Conservation (phyloP, 1,140 invertebrate species). For the Drosophila pseudoobscura region DNA sequence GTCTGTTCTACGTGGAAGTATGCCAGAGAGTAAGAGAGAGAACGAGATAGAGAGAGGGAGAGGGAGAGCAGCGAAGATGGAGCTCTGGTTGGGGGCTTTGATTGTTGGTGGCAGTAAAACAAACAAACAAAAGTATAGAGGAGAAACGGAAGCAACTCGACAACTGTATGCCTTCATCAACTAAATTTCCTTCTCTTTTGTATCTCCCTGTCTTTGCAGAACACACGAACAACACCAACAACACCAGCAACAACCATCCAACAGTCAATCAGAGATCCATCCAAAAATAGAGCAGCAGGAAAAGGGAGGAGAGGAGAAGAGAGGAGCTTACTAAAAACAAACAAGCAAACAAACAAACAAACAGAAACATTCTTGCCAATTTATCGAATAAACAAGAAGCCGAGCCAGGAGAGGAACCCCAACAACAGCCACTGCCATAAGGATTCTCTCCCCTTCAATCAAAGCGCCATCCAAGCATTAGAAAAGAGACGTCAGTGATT, state of each 20-base stretch:
- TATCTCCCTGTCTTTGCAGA: neutral
- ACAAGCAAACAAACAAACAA: conserved; percentile 20
- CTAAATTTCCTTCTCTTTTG: neutral
- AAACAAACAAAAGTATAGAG: conserved; percentile 22
- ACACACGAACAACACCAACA: neutral
- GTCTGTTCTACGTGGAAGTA: conserved; percentile 29
- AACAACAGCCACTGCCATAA: neutral
- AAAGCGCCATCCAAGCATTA: conserved; percentile 28
- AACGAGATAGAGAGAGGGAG: neutral
- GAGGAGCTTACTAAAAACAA: conserved; percentile 32
- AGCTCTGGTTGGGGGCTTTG: neutral
- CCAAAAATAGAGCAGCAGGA: conserved; percentile 17
- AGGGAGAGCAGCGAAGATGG: neutral
- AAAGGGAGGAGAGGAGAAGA: conserved; percentile 11
- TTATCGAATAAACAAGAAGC: conserved; percentile 70
- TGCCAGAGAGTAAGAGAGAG: conserved; percentile 1
- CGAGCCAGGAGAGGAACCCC: conserved; percentile 53
- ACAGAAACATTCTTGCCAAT: conserved; percentile 60
- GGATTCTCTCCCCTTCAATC: conserved; percentile 10
- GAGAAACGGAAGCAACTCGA: conserved; percentile 1
- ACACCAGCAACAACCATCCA: neutral
- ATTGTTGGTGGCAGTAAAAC: conserved; percentile 26
- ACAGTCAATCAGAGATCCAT: conserved; percentile 44
- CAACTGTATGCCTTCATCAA: conserved; percentile 14
- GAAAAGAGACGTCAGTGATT: conserved; percentile 14